Evolutionary conservation across 2,113 vertebrate species (phyloP), one percentile per base, ranked within the genome.

Genomic region (Tympanuchus pallidicinctus): DNA sequence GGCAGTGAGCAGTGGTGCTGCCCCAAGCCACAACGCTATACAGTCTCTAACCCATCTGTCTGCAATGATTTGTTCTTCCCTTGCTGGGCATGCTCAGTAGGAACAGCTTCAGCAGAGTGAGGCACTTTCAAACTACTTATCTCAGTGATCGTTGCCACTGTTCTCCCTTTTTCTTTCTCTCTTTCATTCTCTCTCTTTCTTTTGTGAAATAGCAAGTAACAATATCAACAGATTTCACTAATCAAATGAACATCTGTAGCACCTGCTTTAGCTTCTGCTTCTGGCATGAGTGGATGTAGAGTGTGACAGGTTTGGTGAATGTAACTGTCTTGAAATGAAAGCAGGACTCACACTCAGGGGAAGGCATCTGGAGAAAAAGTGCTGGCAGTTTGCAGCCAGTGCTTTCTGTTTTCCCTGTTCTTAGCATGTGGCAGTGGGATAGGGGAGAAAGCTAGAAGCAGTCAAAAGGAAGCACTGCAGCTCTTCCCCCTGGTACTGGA

Each of bases 211-310:
- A 90, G 11, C 79, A 74, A 77, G 76, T 63, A 93, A 65, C 47
- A 30, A 5, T 85, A 92, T 52, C 67, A 91, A 59, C 93, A 93
- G 90, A 48, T 82, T 95, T 67, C 42, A 8, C 47, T 90, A 87
- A 85, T 90, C 85, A 86, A 71, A 85, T 16, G 43, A 91, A 56
- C 56, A 88, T 88, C 91, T 91, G 92, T 74, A 92, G 66, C 77
- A 92, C 52, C 76, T 89, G 63, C 66, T 88, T 92, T 69, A 82
- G 63, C 50, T 90, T 88, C 76, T 93, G 66, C 43, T 71, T 73
- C 66, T 1, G 1, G 19, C 11, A 20, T n/a, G 42, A 93, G 27
- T 5, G 65, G 65, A 57, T 74, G 85, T 40, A 87, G 54, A 65
- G 74, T 38, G 42, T 6, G 42, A 67, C 56, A 80, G 34, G n/a